Evolutionary conservation across 2,797 vertebrate species (phyloP), one percentile per base, ranked within the genome.

Genomic region (Darevskia nairensis): DNA sequence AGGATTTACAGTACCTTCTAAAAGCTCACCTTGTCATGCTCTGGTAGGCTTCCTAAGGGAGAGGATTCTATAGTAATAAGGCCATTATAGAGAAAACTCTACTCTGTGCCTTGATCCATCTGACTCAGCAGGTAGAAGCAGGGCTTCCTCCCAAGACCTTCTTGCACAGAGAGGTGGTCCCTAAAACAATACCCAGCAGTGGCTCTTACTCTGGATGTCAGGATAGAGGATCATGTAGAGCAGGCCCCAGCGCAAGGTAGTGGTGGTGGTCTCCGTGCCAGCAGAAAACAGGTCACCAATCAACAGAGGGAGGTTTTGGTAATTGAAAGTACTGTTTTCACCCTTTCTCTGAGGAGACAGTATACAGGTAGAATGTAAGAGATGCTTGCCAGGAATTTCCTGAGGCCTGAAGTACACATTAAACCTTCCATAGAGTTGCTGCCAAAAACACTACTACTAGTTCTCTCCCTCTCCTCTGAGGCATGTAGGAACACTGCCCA

Each of bases 221-320:
- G 92, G 93, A 75, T 95, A 27, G 87, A 92, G 95, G 86, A 92
- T 85, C 25, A 94, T 88, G 68, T 94, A 87, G 44, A 95, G 88
- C 41, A 94, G n/a, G 10, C 71, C 86, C 3, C 69, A 94, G 78
- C 86, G 85, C 80, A 95, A 32, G 6, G 92, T 94, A 29, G 61
- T 77, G 7, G 81, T 59, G 15, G 90, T 91, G n/a, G 92, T 93
- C 86, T 93, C 92, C 25, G 80, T 89, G 32, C 92, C 92, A 27
- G 90, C 89, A 27, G 41, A 17, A 90, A 93, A 94, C 41, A 94
- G 79, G 79, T 94, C 88, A 41, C 87, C 89, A 46, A 84, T 86
- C 46, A 88, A 91, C 25, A 4, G 0, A 32, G 61, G 8, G 35
- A 94, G 41, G 64, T 93, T 93, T 46, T 89, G 64, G 64, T 92